Evolutionary conservation across 2,113 vertebrate species (phyloP).

Genomic region (Tetrao urogallus): DNA sequence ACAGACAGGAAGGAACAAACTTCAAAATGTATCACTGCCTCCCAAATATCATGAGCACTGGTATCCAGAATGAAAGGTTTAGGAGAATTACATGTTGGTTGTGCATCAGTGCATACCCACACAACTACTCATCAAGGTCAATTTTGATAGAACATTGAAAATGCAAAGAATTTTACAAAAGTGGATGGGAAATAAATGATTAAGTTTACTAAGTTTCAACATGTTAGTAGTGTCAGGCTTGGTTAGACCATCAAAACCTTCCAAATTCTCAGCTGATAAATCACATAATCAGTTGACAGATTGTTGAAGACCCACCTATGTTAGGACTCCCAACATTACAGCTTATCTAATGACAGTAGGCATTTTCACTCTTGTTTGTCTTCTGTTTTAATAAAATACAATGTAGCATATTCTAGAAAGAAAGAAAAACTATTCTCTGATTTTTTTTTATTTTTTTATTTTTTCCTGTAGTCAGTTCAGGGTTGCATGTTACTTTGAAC

Average conservation of each 20-base stretch:
- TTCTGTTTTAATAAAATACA: background rate
- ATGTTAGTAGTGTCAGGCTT: background rate
- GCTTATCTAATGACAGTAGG: background rate
- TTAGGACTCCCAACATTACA: background rate
- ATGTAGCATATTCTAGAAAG: background rate
- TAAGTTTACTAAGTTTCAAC: background rate
- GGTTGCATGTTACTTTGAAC: background rate
- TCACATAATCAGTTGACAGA: background rate
- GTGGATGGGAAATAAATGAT: background rate
- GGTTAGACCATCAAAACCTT: background rate
- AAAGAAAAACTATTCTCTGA: background rate
- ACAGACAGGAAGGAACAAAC: background rate
- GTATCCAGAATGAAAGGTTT: background rate
- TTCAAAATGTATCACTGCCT: background rate
- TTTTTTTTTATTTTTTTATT: background rate
- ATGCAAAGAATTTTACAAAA: background rate
- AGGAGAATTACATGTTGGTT: background rate
- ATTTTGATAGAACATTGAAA: background rate
- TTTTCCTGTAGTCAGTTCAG: background rate
- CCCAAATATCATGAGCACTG: accelerated
- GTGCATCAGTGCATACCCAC: background rate
- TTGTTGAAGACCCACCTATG: background rate
- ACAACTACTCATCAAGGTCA: background rate
- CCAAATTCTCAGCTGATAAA: background rate
- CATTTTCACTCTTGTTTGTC: background rate